Evolutionary conservation across 2,797 vertebrate species (phyloP).

Genomic region (Poeciliopsis gracilis): DNA sequence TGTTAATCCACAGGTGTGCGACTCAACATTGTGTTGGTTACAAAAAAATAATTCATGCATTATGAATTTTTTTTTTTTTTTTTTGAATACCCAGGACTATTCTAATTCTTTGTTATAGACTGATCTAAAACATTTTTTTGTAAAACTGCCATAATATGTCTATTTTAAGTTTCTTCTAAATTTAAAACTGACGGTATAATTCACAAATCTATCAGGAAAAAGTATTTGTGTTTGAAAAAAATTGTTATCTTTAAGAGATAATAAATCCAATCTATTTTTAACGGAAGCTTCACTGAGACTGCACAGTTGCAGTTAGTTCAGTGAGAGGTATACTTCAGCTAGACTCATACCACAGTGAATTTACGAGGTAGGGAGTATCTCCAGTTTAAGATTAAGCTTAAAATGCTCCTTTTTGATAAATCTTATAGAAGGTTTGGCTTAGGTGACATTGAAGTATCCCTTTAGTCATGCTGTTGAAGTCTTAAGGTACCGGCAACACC

Average conservation of each 20-base stretch:
- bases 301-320: background rate
- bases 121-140: background rate
- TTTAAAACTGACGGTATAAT: background rate
- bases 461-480: background rate
- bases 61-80: no score
- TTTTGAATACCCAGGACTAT: background rate
- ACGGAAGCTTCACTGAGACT: background rate
- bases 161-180: background rate
- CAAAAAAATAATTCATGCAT: background rate
- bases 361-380: background rate
- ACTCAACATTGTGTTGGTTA: background rate
- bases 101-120: background rate
- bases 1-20: background rate
- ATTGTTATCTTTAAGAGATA: background rate
- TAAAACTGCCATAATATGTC: background rate
- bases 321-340: background rate
- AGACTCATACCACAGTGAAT: background rate
- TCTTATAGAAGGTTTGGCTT: background rate
- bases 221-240: background rate
- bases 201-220: background rate
- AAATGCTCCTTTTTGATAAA: constrained; percentile 2
- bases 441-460: background rate
- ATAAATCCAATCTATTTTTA: background rate
- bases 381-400: background rate
- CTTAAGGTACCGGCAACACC: background rate